Evolutionary conservation across 2,113 vertebrate genomes (phyloP).

Genomic region (Bostrychus sinensis): DNA sequence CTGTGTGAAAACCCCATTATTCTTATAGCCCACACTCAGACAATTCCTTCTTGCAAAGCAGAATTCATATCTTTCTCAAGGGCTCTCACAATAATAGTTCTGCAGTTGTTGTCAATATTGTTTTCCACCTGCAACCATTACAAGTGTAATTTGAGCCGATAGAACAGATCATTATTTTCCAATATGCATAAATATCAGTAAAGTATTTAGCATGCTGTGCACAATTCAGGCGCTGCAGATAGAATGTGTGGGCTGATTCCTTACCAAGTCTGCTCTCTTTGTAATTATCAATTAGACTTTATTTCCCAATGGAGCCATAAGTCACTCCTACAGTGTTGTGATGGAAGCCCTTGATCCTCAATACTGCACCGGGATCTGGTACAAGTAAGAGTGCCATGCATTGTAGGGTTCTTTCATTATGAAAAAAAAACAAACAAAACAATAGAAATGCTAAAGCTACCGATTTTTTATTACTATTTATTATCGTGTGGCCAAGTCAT

Average conservation of each 20-base stretch:
- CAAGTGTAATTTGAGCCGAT: constrained; percentile 44
- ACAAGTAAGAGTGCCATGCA: neutral
- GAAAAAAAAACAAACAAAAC: too few species aligned
- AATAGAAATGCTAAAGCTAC: too few species aligned
- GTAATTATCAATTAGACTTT: constrained; percentile 74
- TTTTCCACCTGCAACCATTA: constrained; percentile 60
- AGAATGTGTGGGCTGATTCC: constrained; percentile 44
- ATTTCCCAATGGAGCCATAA: constrained; percentile 69
- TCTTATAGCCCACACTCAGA: constrained; percentile 32
- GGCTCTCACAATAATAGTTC: constrained; percentile 52
- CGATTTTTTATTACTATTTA: too few species aligned
- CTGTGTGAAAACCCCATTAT: constrained; percentile 45
- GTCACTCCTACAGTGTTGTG: constrained; percentile 46
- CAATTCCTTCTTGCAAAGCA: constrained; percentile 43
- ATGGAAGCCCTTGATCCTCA: constrained; percentile 46
- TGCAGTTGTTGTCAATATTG: constrained; percentile 63
- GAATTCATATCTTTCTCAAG: constrained; percentile 50
- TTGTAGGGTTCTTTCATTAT: too few species aligned
- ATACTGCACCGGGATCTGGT: constrained; percentile 10
- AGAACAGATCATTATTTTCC: constrained; percentile 42
- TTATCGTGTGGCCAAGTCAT: too few species aligned
- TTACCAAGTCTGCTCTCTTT: constrained; percentile 52
- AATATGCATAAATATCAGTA: constrained; percentile 57
- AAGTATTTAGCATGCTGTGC: constrained; percentile 59
- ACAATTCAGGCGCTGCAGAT: constrained; percentile 47